These are phyloP conservation scores for Graptemys geographica DNA, from an alignment of 2,797 vertebrate genomes.

Conservation along the genomic window DNA sequence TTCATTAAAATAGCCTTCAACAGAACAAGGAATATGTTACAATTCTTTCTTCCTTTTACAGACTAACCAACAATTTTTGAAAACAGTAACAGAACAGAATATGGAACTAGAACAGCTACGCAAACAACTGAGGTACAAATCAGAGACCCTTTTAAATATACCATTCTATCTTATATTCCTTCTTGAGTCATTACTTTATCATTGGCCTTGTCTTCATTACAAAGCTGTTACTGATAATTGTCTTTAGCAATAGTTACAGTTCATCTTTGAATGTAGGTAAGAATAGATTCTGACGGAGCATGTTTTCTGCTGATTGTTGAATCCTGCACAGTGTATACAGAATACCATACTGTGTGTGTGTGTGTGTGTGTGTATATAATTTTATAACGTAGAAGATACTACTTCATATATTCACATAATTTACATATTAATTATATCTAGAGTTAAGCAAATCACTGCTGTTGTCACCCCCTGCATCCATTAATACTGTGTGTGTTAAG, in stretches of 20 bases:
- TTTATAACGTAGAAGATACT: neutral
- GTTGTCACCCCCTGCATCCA: neutral
- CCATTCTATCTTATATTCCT: neutral
- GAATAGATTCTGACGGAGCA: neutral
- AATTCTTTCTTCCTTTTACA: conserved; percentile 80
- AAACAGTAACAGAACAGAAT: conserved; percentile 89
- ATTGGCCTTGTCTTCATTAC: neutral
- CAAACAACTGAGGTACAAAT: conserved; percentile 88
- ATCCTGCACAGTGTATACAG: neutral
- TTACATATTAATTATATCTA: neutral
- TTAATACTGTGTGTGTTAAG: neutral
- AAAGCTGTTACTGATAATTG: neutral
- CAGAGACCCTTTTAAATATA: neutral
- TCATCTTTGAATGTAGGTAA: neutral
- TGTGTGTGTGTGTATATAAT: neutral
- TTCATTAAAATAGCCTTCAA: neutral
- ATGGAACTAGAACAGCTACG: conserved; percentile 87
- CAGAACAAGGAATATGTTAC: neutral
- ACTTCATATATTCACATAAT: neutral
- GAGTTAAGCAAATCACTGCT: neutral
- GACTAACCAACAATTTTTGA: conserved; percentile 92
- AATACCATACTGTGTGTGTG: neutral
- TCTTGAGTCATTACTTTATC: conserved; percentile 3
- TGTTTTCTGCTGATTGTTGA: neutral
- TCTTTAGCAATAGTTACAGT: neutral